These are phyloP conservation scores for Xenotilapia flavipinnis DNA, from an alignment of 2,113 vertebrate species.

Conservation along the genomic window DNA sequence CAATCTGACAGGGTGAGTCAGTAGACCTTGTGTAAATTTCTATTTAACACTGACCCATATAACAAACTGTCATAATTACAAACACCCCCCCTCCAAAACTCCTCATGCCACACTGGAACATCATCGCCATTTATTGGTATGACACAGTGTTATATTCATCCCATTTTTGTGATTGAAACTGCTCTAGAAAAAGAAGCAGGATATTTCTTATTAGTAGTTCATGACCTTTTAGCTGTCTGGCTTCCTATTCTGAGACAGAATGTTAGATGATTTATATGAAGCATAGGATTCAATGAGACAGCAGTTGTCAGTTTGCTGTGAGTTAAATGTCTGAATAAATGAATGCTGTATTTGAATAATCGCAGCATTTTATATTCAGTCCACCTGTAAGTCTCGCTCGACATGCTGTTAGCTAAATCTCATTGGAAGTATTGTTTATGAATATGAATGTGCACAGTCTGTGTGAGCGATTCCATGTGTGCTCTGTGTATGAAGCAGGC, in stretches of 20 bases:
- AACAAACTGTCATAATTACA: background rate
- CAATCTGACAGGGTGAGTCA: conserved; percentile 8
- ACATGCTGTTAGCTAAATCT: background rate
- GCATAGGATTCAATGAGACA: background rate
- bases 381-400: background rate
- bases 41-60: conserved; percentile 25
- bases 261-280: background rate
- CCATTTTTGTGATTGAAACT: background rate
- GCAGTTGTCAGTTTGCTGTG: background rate
- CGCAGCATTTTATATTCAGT: background rate
- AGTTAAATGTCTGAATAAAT: background rate
- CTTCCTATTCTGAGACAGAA: background rate
- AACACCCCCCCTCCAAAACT: background rate
- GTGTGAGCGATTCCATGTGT: background rate
- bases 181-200: background rate
- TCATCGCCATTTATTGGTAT: background rate
- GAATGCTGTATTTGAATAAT: background rate
- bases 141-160: background rate
- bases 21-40: background rate
- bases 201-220: background rate
- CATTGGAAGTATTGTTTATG: background rate
- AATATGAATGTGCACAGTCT: background rate
- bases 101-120: background rate
- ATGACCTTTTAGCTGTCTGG: background rate
- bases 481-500: background rate